These are phyloP conservation scores for Podarcis muralis DNA, from an alignment of 2,113 vertebrate species.

Conservation along the genomic window DNA sequence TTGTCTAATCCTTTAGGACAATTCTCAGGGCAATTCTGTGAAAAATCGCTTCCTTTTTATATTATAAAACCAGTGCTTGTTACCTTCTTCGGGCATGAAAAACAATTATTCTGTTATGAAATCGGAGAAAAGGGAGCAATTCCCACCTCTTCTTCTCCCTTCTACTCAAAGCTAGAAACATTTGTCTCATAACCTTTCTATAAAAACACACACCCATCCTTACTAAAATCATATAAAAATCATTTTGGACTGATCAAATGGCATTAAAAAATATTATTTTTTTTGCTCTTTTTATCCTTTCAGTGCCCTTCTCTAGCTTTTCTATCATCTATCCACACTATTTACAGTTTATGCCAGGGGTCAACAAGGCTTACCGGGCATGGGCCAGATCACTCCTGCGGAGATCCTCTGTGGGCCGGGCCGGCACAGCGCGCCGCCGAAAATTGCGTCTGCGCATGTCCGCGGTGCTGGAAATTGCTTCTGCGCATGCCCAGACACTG, in stretches of 20 bases:
- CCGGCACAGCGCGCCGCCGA: too few species aligned
- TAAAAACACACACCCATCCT: not conserved
- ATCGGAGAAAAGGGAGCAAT: not conserved
- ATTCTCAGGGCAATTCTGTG: not conserved
- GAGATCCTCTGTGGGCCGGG: too few species aligned
- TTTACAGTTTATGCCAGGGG: not conserved
- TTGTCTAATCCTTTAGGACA: conserved; percentile 11
- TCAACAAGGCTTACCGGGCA: too few species aligned
- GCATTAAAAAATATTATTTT: not conserved
- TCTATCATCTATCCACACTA: not conserved
- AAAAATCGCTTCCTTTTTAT: not conserved
- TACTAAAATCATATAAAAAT: not conserved
- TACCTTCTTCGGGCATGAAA: not conserved
- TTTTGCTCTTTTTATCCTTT: not conserved
- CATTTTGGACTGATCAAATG: not conserved
- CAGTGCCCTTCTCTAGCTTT: not conserved
- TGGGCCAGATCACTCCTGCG: too few species aligned
- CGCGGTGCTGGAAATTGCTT: too few species aligned
- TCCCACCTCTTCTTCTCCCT: not conserved
- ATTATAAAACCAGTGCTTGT: not conserved
- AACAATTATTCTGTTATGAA: not conserved
- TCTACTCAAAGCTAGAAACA: not conserved
- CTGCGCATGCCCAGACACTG: too few species aligned
- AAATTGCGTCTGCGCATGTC: too few species aligned
- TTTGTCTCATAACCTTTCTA: not conserved